Conservation (phyloP, 2,888 invertebrate genomes). For the Cryptus armator region DNA sequence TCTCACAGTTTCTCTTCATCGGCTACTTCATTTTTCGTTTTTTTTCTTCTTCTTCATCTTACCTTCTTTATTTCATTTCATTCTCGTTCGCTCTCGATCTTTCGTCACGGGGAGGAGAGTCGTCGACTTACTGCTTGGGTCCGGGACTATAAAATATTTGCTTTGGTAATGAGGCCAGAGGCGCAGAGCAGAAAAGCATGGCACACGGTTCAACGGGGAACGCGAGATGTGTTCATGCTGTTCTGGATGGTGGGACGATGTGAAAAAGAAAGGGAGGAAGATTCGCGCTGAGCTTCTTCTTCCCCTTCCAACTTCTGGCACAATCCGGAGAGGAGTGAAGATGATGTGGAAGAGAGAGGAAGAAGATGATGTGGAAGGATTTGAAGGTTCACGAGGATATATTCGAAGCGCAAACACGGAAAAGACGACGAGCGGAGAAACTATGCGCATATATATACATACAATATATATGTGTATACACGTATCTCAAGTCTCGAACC, state of each 20-base stretch:
- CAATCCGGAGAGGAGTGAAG: not conserved
- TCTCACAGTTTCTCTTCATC: slow-evolving; percentile 18
- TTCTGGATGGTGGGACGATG: slow-evolving; percentile 6
- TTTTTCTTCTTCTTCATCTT: slow-evolving; percentile 20
- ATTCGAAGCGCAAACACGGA: slow-evolving; percentile 82
- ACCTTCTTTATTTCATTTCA: slow-evolving; percentile 30
- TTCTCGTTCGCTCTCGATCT: slow-evolving; percentile 27
- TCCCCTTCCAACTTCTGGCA: not conserved
- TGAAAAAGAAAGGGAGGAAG: slow-evolving; percentile 39
- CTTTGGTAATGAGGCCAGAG: slow-evolving; percentile 84
- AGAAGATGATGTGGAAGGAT: slow-evolving; percentile 39
- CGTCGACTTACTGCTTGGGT: slow-evolving; percentile 71
- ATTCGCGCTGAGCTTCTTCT: not conserved
- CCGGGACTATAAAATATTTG: slow-evolving; percentile 85
- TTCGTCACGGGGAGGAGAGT: slow-evolving; percentile 16
- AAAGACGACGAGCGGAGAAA: slow-evolving; percentile 62
- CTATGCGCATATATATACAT: not conserved
- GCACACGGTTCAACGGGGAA: slow-evolving; percentile 74
- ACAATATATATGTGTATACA: not conserved
- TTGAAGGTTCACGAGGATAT: slow-evolving; percentile 53
- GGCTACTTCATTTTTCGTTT: slow-evolving; percentile 1
- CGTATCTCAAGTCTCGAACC: slow-evolving; percentile 37
- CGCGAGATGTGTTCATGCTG: slow-evolving; percentile 50
- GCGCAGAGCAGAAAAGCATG: slow-evolving; percentile 75
- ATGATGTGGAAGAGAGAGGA: slow-evolving; percentile 27